phyloP scores from a whole-genome alignment of 2,113 vertebrate species.

The Columba livia region DNA sequence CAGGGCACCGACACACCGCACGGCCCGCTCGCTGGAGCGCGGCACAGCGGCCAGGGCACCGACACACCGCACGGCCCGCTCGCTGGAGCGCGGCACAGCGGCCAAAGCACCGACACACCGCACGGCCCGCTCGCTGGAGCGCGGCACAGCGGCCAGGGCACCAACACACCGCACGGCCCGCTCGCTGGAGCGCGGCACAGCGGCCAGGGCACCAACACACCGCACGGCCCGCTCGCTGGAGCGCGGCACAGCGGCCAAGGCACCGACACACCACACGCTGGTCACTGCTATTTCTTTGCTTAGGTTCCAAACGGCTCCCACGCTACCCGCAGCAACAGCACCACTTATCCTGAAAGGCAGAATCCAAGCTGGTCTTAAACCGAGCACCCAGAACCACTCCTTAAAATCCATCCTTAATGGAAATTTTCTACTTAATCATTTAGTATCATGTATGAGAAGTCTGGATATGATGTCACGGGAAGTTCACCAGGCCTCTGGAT shows the following conservation, averaged over 20 bases:
- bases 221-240: too few relatives aligned
- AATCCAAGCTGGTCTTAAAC: background rate
- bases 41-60: too few relatives aligned
- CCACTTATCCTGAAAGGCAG: background rate
- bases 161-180: too few relatives aligned
- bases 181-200: too few relatives aligned
- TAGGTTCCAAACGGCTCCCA: background rate
- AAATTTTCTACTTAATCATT: background rate
- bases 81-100: background rate
- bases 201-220: too few relatives aligned
- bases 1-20: too few relatives aligned
- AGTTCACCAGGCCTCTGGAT: background rate
- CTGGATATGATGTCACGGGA: rapidly evolving
- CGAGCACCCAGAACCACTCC: background rate
- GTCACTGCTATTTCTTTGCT: background rate
- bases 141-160: too few relatives aligned
- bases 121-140: too few relatives aligned
- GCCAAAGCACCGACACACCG: too few relatives aligned
- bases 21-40: too few relatives aligned
- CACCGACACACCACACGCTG: background rate
- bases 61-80: too few relatives aligned
- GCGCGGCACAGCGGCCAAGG: background rate
- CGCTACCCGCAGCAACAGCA: background rate
- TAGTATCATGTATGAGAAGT: background rate
- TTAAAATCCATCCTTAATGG: background rate